Conservation (phyloP, 2,888 invertebrate species). For the Drosophila infuscata region DNA sequence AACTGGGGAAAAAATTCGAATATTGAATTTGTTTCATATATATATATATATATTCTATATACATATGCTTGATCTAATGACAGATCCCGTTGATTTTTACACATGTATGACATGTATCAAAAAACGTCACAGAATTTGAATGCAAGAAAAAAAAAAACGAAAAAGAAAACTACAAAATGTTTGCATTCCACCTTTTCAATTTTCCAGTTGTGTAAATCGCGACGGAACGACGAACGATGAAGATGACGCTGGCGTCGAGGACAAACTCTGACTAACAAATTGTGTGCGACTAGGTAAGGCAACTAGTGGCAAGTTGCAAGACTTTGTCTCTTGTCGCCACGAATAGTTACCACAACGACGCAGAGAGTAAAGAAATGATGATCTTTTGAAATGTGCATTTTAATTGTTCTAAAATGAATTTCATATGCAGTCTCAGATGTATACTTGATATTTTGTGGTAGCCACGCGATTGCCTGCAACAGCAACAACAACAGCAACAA, state of each 20-base stretch:
- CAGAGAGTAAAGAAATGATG: slow-evolving; percentile 21
- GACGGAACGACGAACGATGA: slow-evolving; percentile 31
- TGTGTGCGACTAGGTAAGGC: slow-evolving; percentile 56
- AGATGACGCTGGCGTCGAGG: slow-evolving; percentile 56
- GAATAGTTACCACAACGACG: slow-evolving; percentile 57
- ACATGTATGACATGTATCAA: slow-evolving; percentile 47
- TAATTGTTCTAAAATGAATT: slow-evolving; percentile 52
- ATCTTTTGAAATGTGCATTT: slow-evolving; percentile 36
- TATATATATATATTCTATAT: slow-evolving; percentile 9
- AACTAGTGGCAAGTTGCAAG: slow-evolving; percentile 54
- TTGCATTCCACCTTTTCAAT: slow-evolving; percentile 16
- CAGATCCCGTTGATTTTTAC: slow-evolving; percentile 26
- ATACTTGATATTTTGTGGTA: slow-evolving; percentile 63
- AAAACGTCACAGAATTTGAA: slow-evolving; percentile 51
- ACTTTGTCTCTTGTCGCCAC: slow-evolving; percentile 46
- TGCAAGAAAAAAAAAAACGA: neutral
- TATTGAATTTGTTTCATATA: slow-evolving; percentile 7
- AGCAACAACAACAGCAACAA: slow-evolving; percentile 28
- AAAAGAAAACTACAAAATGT: neutral
- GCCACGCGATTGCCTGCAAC: slow-evolving; percentile 46
- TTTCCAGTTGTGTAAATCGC: slow-evolving; percentile 44
- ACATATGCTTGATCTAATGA: slow-evolving; percentile 19
- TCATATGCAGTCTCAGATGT: slow-evolving; percentile 52
- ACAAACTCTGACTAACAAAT: slow-evolving; percentile 71
- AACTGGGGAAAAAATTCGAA: slow-evolving; percentile 14